Evolutionary conservation across 2,797 vertebrate species (phyloP).

Genomic region (Forpus xanthops): DNA sequence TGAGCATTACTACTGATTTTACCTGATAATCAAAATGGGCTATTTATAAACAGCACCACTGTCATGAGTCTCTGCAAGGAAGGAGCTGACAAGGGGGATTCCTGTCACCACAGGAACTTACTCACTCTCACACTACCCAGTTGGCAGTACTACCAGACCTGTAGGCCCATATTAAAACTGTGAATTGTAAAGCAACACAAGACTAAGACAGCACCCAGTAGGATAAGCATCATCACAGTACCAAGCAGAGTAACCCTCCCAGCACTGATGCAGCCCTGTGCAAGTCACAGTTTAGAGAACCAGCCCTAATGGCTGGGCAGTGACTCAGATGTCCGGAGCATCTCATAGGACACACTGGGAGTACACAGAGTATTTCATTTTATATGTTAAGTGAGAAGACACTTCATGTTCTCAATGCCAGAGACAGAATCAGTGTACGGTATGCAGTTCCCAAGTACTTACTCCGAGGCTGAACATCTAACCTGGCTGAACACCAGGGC

Average conservation of each 20-base stretch:
- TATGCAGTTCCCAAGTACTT: neutral
- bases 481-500: slow-evolving; percentile 26
- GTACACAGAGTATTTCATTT: neutral
- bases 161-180: neutral
- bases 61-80: neutral
- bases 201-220: neutral
- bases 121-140: neutral
- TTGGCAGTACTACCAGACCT: neutral
- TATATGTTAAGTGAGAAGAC: neutral
- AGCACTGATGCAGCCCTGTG: neutral
- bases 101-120: neutral
- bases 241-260: neutral
- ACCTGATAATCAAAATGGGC: neutral
- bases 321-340: accelerated
- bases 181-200: neutral
- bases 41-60: neutral
- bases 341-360: neutral
- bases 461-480: neutral
- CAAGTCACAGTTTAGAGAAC: neutral
- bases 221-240: neutral
- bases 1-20: neutral
- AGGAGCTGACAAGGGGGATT: neutral
- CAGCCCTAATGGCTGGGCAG: neutral
- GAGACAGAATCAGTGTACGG: neutral
- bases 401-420: neutral